Evolutionary conservation across 2,113 vertebrate species (phyloP).

Genomic region (Osmerus eperlanus): DNA sequence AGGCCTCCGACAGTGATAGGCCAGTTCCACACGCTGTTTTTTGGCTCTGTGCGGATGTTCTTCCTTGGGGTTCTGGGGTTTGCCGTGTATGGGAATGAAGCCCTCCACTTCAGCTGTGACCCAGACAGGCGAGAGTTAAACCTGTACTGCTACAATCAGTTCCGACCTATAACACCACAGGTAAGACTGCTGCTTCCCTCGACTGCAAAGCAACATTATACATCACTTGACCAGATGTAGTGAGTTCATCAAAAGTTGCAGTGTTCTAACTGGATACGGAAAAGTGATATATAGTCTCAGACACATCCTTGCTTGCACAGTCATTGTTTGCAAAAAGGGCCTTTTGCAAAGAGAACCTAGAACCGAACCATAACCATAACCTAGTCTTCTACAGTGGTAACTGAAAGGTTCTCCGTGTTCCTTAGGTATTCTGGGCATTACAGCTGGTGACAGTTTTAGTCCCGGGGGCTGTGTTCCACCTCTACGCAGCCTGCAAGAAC

Average conservation of each 20-base stretch:
- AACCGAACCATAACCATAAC: too few relatives aligned
- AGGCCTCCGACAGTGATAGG: slow-evolving; percentile 84
- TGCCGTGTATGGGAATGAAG: slow-evolving; percentile 85
- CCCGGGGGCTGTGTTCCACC: slow-evolving; percentile 83
- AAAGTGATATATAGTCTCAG: too few relatives aligned
- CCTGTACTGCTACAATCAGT: slow-evolving; percentile 88
- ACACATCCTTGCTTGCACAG: too few relatives aligned
- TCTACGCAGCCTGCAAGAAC: slow-evolving; percentile 82
- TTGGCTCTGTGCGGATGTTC: slow-evolving; percentile 82
- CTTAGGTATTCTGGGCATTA: slow-evolving; percentile 83
- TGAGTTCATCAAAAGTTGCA: too few relatives aligned
- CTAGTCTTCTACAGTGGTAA: not conserved
- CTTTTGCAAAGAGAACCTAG: too few relatives aligned
- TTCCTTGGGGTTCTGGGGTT: slow-evolving; percentile 84
- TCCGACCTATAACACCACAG: slow-evolving; percentile 86
- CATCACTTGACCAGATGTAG: too few relatives aligned
- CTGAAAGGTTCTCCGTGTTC: not conserved
- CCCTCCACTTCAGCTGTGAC: slow-evolving; percentile 88
- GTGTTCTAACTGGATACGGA: too few relatives aligned
- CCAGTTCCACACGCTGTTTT: slow-evolving; percentile 88
- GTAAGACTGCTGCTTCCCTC: slow-evolving; percentile 48
- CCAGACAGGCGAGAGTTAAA: slow-evolving; percentile 83
- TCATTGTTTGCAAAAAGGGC: too few relatives aligned
- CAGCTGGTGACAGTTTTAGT: slow-evolving; percentile 82
- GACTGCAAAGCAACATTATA: too few relatives aligned